phyloP scores from a whole-genome alignment of 64 coral and sea anemone genomes.

The Orbicella faveolata region DNA sequence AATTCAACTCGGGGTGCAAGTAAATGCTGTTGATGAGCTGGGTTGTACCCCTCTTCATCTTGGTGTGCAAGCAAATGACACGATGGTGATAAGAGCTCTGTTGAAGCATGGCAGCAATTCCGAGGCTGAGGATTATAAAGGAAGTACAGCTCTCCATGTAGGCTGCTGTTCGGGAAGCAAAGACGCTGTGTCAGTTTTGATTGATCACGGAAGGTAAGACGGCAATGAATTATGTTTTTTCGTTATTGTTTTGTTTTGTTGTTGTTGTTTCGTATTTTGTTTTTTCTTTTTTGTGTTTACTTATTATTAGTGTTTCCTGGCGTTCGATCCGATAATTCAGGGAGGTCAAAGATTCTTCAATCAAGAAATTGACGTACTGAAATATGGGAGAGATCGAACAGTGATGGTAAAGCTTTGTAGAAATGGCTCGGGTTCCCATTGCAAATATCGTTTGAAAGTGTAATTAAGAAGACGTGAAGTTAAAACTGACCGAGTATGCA shows the following conservation, averaged over 20 bases:
- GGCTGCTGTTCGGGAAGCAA: slow-evolving; percentile 4
- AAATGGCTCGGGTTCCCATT: too few species aligned
- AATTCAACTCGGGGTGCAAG: not conserved
- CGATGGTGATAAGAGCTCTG: not conserved
- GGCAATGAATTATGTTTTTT: not conserved
- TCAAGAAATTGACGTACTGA: too few species aligned
- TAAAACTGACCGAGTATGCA: too few species aligned
- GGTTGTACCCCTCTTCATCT: slow-evolving; percentile 17
- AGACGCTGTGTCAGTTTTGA: not conserved
- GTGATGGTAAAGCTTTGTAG: too few species aligned
- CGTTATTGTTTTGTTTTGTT: too few species aligned
- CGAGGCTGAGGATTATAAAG: slow-evolving; percentile 11
- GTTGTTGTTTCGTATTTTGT: not conserved
- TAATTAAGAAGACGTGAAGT: too few species aligned
- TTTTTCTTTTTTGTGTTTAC: not conserved
- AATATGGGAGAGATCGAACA: too few species aligned
- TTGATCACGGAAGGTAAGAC: slow-evolving; percentile 3
- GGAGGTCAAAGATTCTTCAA: too few species aligned
- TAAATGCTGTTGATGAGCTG: slow-evolving; percentile 17
- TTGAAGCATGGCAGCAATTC: slow-evolving; percentile 13
- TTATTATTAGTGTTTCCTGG: too few species aligned
- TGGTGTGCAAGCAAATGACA: not conserved
- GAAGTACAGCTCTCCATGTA: slow-evolving; percentile 1
- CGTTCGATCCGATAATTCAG: too few species aligned
- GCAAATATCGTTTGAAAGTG: too few species aligned